Conservation (phyloP, 2,888 invertebrate genomes). For the Sarcophaga subvicina region DNA sequence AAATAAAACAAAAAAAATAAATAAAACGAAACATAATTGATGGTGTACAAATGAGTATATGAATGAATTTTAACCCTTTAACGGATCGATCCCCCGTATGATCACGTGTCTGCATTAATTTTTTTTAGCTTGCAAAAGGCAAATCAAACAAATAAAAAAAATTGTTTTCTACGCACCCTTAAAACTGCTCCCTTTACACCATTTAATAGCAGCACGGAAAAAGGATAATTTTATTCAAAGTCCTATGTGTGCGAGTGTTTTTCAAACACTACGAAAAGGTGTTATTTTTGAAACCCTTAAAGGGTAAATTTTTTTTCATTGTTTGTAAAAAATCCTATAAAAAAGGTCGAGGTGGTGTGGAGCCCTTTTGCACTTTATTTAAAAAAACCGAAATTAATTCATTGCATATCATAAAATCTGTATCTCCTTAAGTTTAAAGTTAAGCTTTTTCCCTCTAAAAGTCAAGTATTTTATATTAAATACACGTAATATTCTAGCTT, state of each 20-base stretch:
- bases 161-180: slow-evolving; percentile 28
- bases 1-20: not conserved
- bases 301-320: not conserved
- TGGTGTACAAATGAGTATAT: slow-evolving; percentile 59
- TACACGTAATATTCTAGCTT: slow-evolving; percentile 27
- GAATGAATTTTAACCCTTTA: slow-evolving; percentile 53
- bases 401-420: slow-evolving; percentile 54
- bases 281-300: slow-evolving; percentile 42
- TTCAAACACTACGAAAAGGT: slow-evolving; percentile 49
- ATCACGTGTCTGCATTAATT: slow-evolving; percentile 64
- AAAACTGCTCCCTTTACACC: not conserved
- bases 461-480: slow-evolving; percentile 46
- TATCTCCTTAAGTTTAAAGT: slow-evolving; percentile 8
- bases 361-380: slow-evolving; percentile 14
- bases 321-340: too few relatives aligned
- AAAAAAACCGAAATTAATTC: not conserved
- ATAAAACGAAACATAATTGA: slow-evolving; percentile 66
- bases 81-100: slow-evolving; percentile 47
- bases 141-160: slow-evolving; percentile 8
- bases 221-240: slow-evolving; percentile 37
- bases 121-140: not conserved
- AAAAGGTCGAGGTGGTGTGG: too few relatives aligned
- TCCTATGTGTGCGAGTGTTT: not conserved
- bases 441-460: not conserved
- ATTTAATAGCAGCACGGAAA: not conserved